Conservation (phyloP, 2,797 vertebrate species). For the Pelodytes ibericus region DNA sequence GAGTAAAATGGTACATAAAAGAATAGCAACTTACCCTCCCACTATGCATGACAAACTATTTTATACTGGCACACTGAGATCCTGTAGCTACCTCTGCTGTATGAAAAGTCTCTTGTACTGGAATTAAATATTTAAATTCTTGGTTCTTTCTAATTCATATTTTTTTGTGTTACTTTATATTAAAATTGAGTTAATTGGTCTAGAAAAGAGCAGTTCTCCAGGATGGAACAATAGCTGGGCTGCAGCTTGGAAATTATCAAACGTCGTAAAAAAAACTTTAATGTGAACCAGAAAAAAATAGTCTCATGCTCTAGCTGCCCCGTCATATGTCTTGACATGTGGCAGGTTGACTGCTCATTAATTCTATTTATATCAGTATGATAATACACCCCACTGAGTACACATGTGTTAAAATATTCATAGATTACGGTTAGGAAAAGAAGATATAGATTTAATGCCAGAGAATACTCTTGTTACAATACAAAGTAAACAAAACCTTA, state of each 20-base stretch:
- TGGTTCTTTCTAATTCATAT: too few species aligned
- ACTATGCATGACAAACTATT: too few species aligned
- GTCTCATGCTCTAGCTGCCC: conserved; percentile 68
- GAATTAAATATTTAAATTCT: too few species aligned
- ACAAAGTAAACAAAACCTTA: conserved; percentile 70
- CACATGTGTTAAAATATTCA: conserved; percentile 99
- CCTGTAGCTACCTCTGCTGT: too few species aligned
- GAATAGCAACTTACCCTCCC: too few species aligned
- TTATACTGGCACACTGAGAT: too few species aligned
- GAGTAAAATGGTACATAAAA: too few species aligned
- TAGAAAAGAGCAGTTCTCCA: too few species aligned
- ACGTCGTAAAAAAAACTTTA: conserved; percentile 63
- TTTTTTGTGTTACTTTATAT: too few species aligned
- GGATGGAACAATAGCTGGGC: conserved; percentile 30
- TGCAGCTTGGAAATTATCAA: conserved; percentile 38
- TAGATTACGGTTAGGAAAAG: conserved; percentile 82
- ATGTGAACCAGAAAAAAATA: conserved; percentile 68
- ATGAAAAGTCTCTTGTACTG: too few species aligned
- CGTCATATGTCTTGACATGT: conserved; percentile 82
- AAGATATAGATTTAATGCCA: conserved; percentile 74
- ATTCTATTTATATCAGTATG: conserved; percentile 98
- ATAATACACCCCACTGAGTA: conserved; percentile 95
- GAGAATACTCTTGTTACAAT: conserved; percentile 74
- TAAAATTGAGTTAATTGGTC: too few species aligned
- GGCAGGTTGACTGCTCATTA: conserved; percentile 95